A percentile compares a stretch with the other conserved stretches of the same genome.
Conservation (phyloP, 2,888 invertebrate genomes). For the Ctena decussata region DNA sequence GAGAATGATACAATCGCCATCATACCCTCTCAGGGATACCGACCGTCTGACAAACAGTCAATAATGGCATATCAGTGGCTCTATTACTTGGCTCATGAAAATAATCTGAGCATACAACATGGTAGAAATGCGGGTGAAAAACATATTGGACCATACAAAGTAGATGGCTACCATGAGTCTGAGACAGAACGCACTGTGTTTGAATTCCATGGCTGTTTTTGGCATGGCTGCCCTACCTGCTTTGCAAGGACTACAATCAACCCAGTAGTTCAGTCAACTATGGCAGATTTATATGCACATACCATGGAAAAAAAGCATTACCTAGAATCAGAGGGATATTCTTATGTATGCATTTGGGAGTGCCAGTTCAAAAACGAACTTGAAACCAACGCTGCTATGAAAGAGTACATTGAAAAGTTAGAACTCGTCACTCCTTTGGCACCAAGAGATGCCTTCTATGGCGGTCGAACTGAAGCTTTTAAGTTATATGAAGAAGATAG, state of each 20-base stretch:
- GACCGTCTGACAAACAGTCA: constrained; percentile 60
- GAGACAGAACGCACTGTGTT: constrained; percentile 28
- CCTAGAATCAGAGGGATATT: constrained; percentile 49
- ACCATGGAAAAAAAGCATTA: constrained; percentile 44
- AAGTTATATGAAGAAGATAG: constrained; percentile 64
- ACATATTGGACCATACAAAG: constrained; percentile 26
- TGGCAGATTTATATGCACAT: constrained; percentile 41
- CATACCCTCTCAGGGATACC: constrained; percentile 56
- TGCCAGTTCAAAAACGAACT: constrained; percentile 62
- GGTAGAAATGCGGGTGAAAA: constrained; percentile 22
- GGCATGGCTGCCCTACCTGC: constrained; percentile 45
- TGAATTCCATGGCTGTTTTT: constrained; percentile 55
- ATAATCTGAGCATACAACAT: constrained; percentile 31
- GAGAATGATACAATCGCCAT: constrained; percentile 40
- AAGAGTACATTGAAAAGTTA: constrained; percentile 40
- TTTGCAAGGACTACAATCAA: constrained; percentile 35
- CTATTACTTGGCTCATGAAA: constrained; percentile 30
- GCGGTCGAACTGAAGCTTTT: constrained; percentile 74
- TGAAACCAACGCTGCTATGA: constrained; percentile 42
- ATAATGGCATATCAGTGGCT: constrained; percentile 57
- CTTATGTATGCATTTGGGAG: constrained; percentile 68
- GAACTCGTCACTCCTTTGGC: constrained; percentile 61
- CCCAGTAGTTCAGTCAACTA: constrained; percentile 33
- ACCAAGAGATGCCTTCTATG: constrained; percentile 77
- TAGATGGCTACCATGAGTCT: constrained; percentile 32